Conservation (phyloP, 2,888 invertebrate species). For the Pseudococcus longispinus region DNA sequence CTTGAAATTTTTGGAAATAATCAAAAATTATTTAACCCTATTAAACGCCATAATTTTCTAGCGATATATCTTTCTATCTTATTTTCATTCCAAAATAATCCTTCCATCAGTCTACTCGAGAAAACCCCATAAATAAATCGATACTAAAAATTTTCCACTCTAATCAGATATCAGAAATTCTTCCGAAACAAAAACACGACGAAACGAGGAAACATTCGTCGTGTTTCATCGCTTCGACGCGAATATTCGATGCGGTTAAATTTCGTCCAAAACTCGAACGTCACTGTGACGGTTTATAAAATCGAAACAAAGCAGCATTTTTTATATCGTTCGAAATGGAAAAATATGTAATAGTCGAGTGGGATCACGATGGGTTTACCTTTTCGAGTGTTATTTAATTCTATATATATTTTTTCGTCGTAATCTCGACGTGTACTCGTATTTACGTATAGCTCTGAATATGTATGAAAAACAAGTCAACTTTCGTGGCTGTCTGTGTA, state of each 20-base stretch:
- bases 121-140: neutral
- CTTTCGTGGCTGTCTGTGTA: neutral
- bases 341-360: neutral
- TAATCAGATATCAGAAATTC: neutral
- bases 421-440: neutral
- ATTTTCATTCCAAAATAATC: no score
- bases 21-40: no score
- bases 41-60: no score
- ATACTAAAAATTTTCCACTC: neutral
- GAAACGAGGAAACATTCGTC: neutral
- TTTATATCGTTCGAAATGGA: neutral
- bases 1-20: no score
- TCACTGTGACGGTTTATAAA: neutral
- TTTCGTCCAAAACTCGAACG: neutral
- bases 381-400: conserved; percentile 33
- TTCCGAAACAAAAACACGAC: neutral
- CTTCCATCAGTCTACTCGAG: no score
- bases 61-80: no score
- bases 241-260: neutral
- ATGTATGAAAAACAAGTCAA: neutral
- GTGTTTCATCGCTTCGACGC: neutral
- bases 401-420: neutral
- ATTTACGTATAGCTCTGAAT: neutral
- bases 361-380: neutral
- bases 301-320: neutral